phyloP scores from a whole-genome alignment of 2,888 invertebrate species.

The Polia nebulosa region DNA sequence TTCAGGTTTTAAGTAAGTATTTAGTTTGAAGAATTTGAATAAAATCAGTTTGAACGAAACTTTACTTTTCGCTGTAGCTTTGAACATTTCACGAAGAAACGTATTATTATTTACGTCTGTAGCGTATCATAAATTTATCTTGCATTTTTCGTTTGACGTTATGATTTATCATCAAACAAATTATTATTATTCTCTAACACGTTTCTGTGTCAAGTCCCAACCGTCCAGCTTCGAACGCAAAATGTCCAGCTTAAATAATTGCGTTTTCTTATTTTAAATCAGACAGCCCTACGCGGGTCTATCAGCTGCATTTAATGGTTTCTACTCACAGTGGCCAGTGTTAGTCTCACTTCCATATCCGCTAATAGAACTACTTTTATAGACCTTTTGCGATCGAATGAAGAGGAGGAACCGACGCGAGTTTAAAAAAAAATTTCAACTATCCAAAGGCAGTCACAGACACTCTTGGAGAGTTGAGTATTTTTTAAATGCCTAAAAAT shows the following conservation, averaged over 20 bases:
- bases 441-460: no score
- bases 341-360: constrained; percentile 45
- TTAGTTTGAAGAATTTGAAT: constrained; percentile 30
- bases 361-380: constrained; percentile 53
- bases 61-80: constrained; percentile 9
- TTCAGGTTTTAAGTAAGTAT: constrained; percentile 46
- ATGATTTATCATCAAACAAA: no score
- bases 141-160: no score
- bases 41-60: constrained; percentile 13
- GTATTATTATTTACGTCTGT: no score
- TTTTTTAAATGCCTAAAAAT: no score
- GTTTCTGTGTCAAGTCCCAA: constrained; percentile 23
- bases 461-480: no score
- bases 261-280: constrained; percentile 50
- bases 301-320: constrained; percentile 57
- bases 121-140: no score
- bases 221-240: constrained; percentile 11
- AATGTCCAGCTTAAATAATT: constrained; percentile 50
- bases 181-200: not conserved
- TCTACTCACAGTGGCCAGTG: constrained; percentile 56
- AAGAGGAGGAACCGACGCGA: constrained; percentile 26
- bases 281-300: constrained; percentile 44
- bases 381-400: constrained; percentile 45
- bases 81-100: not conserved
- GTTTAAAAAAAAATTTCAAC: no score